Conservation (phyloP, 2,113 vertebrate genomes). For the Serilophus lunatus region DNA sequence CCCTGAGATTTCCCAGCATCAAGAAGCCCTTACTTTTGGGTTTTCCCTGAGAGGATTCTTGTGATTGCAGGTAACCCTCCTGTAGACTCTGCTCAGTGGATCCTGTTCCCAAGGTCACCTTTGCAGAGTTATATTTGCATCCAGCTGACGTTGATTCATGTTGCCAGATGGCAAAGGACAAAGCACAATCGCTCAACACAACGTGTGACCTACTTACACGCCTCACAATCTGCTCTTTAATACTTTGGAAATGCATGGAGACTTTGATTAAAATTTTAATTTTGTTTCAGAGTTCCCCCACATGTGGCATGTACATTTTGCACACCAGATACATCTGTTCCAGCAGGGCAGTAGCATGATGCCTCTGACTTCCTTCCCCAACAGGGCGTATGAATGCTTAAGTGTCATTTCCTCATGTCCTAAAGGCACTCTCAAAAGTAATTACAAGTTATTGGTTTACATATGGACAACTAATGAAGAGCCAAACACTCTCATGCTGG, state of each 20-base stretch:
- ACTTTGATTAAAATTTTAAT: slow-evolving; percentile 70
- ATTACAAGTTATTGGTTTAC: background rate
- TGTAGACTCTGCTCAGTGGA: slow-evolving; percentile 11
- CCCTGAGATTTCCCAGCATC: background rate
- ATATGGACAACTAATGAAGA: background rate
- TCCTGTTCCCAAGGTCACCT: slow-evolving; percentile 73
- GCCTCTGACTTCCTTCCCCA: background rate
- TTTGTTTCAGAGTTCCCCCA: slow-evolving; percentile 41
- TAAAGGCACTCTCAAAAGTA: slow-evolving; percentile 2
- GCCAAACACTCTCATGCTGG: background rate
- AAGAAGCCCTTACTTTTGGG: background rate
- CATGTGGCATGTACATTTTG: background rate
- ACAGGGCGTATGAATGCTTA: background rate
- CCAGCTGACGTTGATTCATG: slow-evolving; percentile 78
- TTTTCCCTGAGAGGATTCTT: background rate
- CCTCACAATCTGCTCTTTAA: slow-evolving; percentile 73
- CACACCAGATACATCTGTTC: background rate
- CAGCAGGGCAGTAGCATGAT: background rate
- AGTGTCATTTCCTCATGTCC: slow-evolving; percentile 2
- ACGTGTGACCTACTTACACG: slow-evolving; percentile 78
- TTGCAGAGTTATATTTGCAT: slow-evolving; percentile 68
- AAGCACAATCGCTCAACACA: slow-evolving; percentile 61
- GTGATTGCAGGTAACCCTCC: slow-evolving; percentile 36
- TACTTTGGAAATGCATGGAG: slow-evolving; percentile 54
- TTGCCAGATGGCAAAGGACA: slow-evolving; percentile 86